phyloP scores from a whole-genome alignment of 2,113 vertebrate species.

The Mugil cephalus region DNA sequence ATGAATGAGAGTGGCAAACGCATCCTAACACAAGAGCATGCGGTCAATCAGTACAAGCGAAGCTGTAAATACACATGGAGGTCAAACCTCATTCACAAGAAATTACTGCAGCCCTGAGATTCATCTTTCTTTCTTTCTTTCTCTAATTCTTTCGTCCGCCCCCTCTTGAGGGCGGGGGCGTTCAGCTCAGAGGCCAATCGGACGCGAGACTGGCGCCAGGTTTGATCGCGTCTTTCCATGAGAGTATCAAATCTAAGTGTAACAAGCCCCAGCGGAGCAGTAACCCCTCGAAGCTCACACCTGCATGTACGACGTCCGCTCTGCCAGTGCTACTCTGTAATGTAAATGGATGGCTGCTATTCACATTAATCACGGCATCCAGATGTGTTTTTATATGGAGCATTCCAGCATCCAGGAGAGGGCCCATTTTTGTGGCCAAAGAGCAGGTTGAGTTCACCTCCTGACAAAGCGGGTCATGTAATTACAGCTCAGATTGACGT shows the following conservation, averaged over 20 bases:
- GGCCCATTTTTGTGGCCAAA: conserved; percentile 15
- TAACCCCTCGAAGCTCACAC: conserved; percentile 70
- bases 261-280: conserved; percentile 69
- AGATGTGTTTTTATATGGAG: conserved; percentile 73
- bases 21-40: background rate
- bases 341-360: conserved; percentile 62
- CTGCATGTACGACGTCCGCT: conserved; percentile 53
- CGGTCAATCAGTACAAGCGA: conserved; percentile 8
- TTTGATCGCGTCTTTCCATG: conserved; percentile 67
- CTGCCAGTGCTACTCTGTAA: conserved; percentile 52
- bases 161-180: conserved; percentile 24
- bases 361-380: conserved; percentile 74
- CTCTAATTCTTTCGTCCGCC: conserved; percentile 3
- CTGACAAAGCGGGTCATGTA: conserved; percentile 29
- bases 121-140: background rate
- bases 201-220: conserved; percentile 27
- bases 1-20: conserved; percentile 1
- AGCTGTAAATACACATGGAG: conserved; percentile 15
- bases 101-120: conserved; percentile 5
- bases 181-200: conserved; percentile 12
- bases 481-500: conserved; percentile 26
- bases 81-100: conserved; percentile 49
- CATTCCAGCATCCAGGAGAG: conserved; percentile 23
- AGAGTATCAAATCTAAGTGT: conserved; percentile 63
- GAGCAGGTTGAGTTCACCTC: conserved; percentile 20